Percentiles rank a stretch among this genome's conserved stretches.
Evolutionary conservation across 2,888 invertebrate species (phyloP).

Genomic region (Rosalia funebris): DNA sequence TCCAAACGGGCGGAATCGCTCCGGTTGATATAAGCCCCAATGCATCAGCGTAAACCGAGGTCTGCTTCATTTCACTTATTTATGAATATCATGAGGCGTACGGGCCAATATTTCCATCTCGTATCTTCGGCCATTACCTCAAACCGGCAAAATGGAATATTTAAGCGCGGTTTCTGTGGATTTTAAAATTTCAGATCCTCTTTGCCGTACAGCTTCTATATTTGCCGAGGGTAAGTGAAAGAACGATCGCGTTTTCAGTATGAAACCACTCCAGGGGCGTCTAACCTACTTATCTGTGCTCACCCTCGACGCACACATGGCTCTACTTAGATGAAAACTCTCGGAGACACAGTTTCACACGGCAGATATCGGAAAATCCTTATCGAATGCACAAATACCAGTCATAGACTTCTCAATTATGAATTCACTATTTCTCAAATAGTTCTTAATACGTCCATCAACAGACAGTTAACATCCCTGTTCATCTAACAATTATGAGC

Average conservation of each 20-base stretch:
- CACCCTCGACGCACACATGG: constrained; percentile 36
- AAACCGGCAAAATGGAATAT: constrained; percentile 54
- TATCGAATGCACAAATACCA: not conserved
- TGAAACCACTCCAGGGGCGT: constrained; percentile 48
- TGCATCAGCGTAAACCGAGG: constrained; percentile 32
- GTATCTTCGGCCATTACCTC: constrained; percentile 41
- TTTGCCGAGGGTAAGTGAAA: constrained; percentile 54
- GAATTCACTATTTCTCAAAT: no score
- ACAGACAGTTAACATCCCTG: no score
- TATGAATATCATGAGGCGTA: constrained; percentile 51
- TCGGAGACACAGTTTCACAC: not conserved
- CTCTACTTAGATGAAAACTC: constrained; percentile 11
- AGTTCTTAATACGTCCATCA: no score
- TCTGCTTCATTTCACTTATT: constrained; percentile 48
- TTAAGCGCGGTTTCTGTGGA: constrained; percentile 50
- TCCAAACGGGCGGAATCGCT: constrained; percentile 35
- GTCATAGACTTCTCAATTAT: no score
- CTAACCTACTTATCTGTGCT: constrained; percentile 53
- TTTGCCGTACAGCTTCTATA: constrained; percentile 52
- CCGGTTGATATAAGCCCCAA: constrained; percentile 42
- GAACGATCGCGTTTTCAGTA: constrained; percentile 51
- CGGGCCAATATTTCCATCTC: constrained; percentile 46
- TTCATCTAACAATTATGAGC: no score
- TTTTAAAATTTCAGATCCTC: constrained; percentile 56
- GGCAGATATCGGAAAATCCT: not conserved